A percentile compares a stretch with the other conserved stretches of the same genome.
Conservation (phyloP, 2,113 vertebrate genomes). For the Cynopterus brachyotis region DNA sequence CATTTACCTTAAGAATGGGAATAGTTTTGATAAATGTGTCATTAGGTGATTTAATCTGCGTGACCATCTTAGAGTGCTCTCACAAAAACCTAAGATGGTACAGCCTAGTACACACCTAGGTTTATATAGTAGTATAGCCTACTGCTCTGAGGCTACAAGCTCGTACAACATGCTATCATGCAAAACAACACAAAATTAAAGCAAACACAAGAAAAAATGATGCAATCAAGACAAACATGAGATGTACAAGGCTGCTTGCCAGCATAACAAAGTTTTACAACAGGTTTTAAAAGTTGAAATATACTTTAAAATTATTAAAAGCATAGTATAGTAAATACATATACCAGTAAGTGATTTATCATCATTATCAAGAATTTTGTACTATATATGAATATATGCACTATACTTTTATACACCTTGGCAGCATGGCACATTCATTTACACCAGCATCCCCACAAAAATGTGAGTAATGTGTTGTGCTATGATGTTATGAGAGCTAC, state of each 20-base stretch:
- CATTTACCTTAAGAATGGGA: not conserved
- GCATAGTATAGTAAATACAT: not conserved
- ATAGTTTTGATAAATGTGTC: not conserved
- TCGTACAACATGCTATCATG: too few species aligned
- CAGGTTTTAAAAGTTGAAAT: not conserved
- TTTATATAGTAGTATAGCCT: not conserved
- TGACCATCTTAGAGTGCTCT: not conserved
- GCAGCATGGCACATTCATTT: not conserved
- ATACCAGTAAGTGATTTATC: not conserved
- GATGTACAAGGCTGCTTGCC: not conserved
- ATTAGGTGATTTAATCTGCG: not conserved
- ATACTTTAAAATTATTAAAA: not conserved
- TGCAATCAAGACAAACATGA: not conserved
- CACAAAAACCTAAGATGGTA: not conserved
- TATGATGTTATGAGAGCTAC: not conserved
- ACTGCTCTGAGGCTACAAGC: not conserved
- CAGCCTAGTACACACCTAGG: not conserved
- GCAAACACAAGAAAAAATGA: not conserved
- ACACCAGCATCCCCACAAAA: not conserved
- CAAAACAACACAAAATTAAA: not conserved
- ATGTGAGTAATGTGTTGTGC: not conserved
- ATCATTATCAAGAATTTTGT: not conserved
- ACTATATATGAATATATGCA: too few species aligned
- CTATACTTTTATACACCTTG: not conserved
- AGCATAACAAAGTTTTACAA: not conserved